phyloP scores from a whole-genome alignment of 2,888 invertebrate genomes.

The Epistrophella euchroma region DNA sequence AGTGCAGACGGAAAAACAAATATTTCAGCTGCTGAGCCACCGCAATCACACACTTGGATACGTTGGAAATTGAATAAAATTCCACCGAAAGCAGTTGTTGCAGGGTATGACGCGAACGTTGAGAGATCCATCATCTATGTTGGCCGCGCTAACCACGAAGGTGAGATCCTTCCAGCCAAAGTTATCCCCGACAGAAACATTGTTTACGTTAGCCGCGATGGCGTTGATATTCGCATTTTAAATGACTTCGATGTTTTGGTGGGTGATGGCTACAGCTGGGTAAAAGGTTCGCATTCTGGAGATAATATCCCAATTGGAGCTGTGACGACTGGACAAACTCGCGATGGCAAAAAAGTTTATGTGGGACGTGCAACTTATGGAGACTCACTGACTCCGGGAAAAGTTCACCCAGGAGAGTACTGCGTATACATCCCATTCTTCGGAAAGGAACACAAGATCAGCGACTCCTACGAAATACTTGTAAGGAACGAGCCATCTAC shows the following conservation, averaged over 20 bases:
- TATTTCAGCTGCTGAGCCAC: background rate
- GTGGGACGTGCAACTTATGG: too few species aligned
- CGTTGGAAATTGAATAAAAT: constrained; percentile 80
- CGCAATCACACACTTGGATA: constrained; percentile 78
- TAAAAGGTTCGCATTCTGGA: constrained; percentile 79
- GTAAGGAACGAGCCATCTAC: too few species aligned
- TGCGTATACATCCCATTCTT: too few species aligned
- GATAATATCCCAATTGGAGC: constrained; percentile 85
- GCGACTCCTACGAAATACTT: too few species aligned
- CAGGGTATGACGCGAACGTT: constrained; percentile 83
- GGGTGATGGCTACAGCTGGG: constrained; percentile 85
- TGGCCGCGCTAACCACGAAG: constrained; percentile 85
- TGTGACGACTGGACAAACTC: constrained; percentile 82
- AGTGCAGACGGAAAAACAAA: too few species aligned
- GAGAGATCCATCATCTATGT: constrained; percentile 82
- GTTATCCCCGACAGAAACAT: constrained; percentile 85
- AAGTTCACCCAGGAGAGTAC: too few species aligned
- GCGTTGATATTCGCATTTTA: constrained; percentile 85
- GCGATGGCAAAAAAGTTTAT: too few species aligned
- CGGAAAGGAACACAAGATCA: too few species aligned
- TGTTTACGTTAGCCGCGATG: constrained; percentile 85
- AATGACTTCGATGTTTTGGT: constrained; percentile 85
- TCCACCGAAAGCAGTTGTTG: constrained; percentile 82
- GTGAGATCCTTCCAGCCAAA: constrained; percentile 87
- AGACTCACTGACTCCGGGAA: too few species aligned